phyloP scores from a whole-genome alignment of 2,113 vertebrate genomes.

The Malaclemys terrapin region DNA sequence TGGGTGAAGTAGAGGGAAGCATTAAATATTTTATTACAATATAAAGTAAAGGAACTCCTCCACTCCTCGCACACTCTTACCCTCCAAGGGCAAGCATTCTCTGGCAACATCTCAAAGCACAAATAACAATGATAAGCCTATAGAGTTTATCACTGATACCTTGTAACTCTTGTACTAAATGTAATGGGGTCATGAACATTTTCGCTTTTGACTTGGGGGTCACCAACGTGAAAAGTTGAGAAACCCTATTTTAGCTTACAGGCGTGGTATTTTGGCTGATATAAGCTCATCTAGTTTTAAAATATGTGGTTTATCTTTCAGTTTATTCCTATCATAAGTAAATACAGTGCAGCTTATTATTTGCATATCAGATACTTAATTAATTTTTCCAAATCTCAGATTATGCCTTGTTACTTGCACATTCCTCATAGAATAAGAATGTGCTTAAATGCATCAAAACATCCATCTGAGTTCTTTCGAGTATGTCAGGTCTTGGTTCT shows the following conservation, averaged over 20 bases:
- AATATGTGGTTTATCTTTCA: not conserved
- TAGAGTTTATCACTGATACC: slow-evolving; percentile 3
- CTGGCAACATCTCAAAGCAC: slow-evolving; percentile 56
- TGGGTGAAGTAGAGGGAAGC: not conserved
- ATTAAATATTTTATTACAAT: slow-evolving; percentile 58
- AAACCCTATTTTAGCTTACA: slow-evolving; percentile 21
- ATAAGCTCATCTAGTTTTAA: slow-evolving; percentile 5
- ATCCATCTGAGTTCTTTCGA: not conserved
- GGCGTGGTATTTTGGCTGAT: not conserved
- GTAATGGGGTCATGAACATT: not conserved
- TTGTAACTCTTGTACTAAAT: slow-evolving; percentile 37
- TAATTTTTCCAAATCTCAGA: not conserved
- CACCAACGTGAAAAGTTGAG: not conserved
- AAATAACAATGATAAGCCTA: not conserved
- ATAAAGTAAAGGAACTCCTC: slow-evolving; percentile 34
- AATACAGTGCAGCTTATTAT: not conserved
- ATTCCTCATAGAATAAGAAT: not conserved
- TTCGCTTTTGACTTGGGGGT: not conserved
- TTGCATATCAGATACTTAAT: not conserved
- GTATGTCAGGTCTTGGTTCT: slow-evolving; percentile 1
- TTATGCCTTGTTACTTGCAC: not conserved
- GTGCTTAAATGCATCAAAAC: not conserved
- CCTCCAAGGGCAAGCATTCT: slow-evolving; percentile 16
- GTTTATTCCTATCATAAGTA: not conserved
- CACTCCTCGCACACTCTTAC: not conserved